Evolutionary conservation across 2,113 vertebrate species (phyloP).

Genomic region (Carassius auratus): DNA sequence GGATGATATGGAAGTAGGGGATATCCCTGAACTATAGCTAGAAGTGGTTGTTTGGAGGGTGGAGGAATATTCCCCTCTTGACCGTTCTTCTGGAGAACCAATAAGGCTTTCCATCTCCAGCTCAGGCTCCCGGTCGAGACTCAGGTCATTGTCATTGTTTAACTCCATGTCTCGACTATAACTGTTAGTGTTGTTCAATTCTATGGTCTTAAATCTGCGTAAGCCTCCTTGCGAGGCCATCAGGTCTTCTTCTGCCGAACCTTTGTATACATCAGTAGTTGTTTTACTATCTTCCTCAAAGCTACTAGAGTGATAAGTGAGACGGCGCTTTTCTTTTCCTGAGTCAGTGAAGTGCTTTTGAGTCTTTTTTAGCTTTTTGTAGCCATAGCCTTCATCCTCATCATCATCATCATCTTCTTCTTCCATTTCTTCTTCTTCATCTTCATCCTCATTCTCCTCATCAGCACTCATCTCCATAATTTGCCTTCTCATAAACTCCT

Average conservation of each 20-base stretch:
- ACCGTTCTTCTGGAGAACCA: slow-evolving; percentile 93
- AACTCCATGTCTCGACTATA: slow-evolving; percentile 88
- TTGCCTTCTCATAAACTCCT: slow-evolving; percentile 96
- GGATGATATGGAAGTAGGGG: slow-evolving; percentile 94
- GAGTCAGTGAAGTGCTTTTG: slow-evolving; percentile 82
- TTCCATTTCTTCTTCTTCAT: slow-evolving; percentile 68
- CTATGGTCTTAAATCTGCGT: slow-evolving; percentile 96
- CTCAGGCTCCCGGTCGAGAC: slow-evolving; percentile 91
- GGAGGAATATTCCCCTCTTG: slow-evolving; percentile 93
- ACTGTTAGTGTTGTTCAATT: slow-evolving; percentile 91
- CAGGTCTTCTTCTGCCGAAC: slow-evolving; percentile 75
- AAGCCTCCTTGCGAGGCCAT: slow-evolving; percentile 89
- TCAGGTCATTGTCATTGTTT: slow-evolving; percentile 82
- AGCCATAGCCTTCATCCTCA: slow-evolving; percentile 83
- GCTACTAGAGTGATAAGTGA: slow-evolving; percentile 83
- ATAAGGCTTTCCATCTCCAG: slow-evolving; percentile 98
- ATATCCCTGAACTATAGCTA: slow-evolving; percentile 93
- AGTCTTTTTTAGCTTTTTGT: slow-evolving; percentile 77
- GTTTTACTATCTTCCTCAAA: slow-evolving; percentile 87
- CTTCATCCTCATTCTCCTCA: slow-evolving; percentile 86
- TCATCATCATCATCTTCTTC: slow-evolving; percentile 84
- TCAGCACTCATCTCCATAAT: slow-evolving; percentile 98
- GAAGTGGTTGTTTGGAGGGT: slow-evolving; percentile 92
- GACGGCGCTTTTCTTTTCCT: slow-evolving; percentile 85
- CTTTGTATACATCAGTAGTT: slow-evolving; percentile 76